A percentile compares a stretch with the other conserved stretches of the same genome.
These are phyloP conservation scores for Triplophysa bombifrons DNA, from an alignment of 2,797 vertebrate genomes.

Conservation along the genomic window DNA sequence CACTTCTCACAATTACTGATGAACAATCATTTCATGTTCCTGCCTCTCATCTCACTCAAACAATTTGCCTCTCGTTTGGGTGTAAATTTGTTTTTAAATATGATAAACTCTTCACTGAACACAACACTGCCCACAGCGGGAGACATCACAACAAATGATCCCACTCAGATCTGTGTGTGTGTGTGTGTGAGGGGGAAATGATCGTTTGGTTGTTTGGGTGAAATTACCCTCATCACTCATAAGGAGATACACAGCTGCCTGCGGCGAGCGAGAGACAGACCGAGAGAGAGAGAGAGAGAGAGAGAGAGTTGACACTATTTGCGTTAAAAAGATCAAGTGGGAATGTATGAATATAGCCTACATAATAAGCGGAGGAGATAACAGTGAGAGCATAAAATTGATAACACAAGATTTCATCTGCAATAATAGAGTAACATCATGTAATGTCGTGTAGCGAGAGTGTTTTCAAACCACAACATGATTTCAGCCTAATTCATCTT, in stretches of 20 bases:
- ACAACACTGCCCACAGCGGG: constrained; percentile 52
- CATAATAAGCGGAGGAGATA: constrained; percentile 11
- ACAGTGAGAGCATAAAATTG: constrained; percentile 41
- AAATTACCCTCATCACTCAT: constrained; percentile 88
- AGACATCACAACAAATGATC: constrained; percentile 67
- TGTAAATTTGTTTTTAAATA: constrained; percentile 28
- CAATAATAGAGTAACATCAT: constrained; percentile 42
- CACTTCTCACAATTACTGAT: not conserved
- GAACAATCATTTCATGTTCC: constrained; percentile 12
- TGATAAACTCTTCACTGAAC: constrained; percentile 43
- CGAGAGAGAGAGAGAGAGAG: constrained; percentile 59
- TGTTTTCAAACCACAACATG: constrained; percentile 55
- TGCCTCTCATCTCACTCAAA: constrained; percentile 6
- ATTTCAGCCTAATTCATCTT: not conserved
- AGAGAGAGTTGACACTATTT: constrained; percentile 65
- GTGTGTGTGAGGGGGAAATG: constrained; percentile 64
- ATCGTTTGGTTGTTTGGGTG: constrained; percentile 83
- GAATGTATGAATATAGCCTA: not conserved
- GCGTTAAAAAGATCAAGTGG: constrained; percentile 24
- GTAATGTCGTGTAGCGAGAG: constrained; percentile 40
- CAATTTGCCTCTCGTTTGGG: constrained; percentile 29
- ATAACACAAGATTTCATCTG: constrained; percentile 40
- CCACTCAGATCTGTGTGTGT: constrained; percentile 37
- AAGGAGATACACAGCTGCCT: constrained; percentile 82
- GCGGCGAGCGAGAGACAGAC: constrained; percentile 75